These are phyloP conservation scores for Catostomus latipinnis DNA, from an alignment of 2,797 vertebrate species.

Conservation along the genomic window DNA sequence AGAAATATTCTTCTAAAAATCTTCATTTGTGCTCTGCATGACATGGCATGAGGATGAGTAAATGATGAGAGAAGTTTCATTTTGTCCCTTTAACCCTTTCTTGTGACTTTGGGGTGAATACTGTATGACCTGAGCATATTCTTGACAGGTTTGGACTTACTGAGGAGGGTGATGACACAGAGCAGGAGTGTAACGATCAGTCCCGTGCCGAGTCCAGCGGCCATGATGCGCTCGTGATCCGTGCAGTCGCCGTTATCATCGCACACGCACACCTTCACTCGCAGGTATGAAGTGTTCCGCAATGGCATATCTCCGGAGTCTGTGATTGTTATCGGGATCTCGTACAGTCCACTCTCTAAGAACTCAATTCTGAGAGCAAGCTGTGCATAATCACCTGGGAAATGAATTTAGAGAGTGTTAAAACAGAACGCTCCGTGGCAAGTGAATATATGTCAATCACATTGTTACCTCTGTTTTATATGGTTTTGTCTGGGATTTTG, in stretches of 20 bases:
- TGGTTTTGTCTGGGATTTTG: too few species aligned
- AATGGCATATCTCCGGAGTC: conserved; percentile 95
- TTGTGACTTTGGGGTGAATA: neutral
- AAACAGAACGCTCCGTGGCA: neutral
- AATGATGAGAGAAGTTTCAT: too few species aligned
- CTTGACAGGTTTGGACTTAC: conserved; percentile 80
- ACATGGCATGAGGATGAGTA: too few species aligned
- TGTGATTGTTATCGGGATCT: conserved; percentile 93
- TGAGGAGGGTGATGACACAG: conserved; percentile 96
- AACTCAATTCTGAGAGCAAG: conserved; percentile 89
- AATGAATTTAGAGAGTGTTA: conserved; percentile 23
- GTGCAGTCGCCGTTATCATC: conserved; percentile 94
- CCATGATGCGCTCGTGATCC: conserved; percentile 89
- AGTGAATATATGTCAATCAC: too few species aligned
- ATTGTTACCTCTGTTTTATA: too few species aligned
- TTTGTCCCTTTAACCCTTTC: too few species aligned
- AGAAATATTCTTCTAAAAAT: too few species aligned
- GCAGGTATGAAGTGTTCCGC: conserved; percentile 91
- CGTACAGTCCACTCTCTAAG: conserved; percentile 94
- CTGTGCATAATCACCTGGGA: conserved; percentile 91
- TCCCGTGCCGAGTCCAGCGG: conserved; percentile 92
- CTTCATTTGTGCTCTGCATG: too few species aligned
- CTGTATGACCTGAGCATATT: conserved; percentile 12
- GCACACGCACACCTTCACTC: conserved; percentile 95
- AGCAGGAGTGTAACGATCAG: conserved; percentile 97